Percentiles rank a stretch among this genome's conserved stretches.
Conservation (phyloP, 2,888 invertebrate genomes). For the Galerucella calmariensis region DNA sequence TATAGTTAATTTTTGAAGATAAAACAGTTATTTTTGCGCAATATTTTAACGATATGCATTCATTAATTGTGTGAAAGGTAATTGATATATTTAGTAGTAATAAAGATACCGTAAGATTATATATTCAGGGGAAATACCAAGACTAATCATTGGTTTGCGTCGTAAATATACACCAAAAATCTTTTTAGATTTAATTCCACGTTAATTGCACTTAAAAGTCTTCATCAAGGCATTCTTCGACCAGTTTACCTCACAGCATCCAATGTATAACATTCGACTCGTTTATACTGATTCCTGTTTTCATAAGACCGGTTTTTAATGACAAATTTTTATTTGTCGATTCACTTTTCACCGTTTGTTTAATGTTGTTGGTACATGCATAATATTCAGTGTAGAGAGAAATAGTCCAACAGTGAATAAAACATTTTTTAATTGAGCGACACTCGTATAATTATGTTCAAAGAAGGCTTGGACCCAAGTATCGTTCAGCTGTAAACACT, state of each 20-base stretch:
- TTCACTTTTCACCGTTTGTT: slow-evolving; percentile 23
- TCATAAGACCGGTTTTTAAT: slow-evolving; percentile 18
- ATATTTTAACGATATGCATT: not conserved
- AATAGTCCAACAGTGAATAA: not conserved
- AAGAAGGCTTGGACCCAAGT: too few relatives aligned
- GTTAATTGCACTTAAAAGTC: slow-evolving; percentile 38
- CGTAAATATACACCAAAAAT: slow-evolving; percentile 25
- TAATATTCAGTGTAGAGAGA: slow-evolving; percentile 12
- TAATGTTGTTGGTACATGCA: slow-evolving; percentile 15
- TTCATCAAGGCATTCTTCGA: slow-evolving; percentile 36
- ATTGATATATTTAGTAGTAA: slow-evolving; percentile 10
- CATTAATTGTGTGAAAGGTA: not conserved
- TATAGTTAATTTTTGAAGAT: too few relatives aligned
- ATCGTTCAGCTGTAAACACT: too few relatives aligned
- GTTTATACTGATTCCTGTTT: slow-evolving; percentile 29
- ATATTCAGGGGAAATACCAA: slow-evolving; percentile 2
- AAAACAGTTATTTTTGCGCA: too few relatives aligned
- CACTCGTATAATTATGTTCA: too few relatives aligned
- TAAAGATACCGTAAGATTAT: slow-evolving; percentile 4
- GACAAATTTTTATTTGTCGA: slow-evolving; percentile 19
- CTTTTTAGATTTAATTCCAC: slow-evolving; percentile 25
- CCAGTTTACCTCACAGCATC: slow-evolving; percentile 37
- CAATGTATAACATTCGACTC: slow-evolving; percentile 32
- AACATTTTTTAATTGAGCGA: not conserved
- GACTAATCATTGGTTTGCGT: slow-evolving; percentile 9